Evolutionary conservation across 2,888 invertebrate species (phyloP), one percentile per base, ranked within the genome.

Genomic region (Apeira syringaria): DNA sequence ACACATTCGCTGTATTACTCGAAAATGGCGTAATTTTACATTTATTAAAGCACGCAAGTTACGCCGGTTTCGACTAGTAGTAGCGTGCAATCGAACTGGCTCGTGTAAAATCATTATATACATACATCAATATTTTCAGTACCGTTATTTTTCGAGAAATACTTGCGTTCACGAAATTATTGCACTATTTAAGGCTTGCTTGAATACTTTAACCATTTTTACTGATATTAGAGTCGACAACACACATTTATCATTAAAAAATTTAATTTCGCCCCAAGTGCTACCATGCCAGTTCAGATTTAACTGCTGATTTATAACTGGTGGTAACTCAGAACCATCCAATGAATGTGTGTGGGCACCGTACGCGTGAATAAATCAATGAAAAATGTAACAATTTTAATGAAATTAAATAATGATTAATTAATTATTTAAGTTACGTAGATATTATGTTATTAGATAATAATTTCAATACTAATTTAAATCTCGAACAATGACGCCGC

Each of bases 101-200:
- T 68, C 61, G 51, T 64, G 56, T 56, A 47, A 50, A 62, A 62
- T 60, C 87, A 78, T 82, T 88, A 88, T 88, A 87, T 88, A 87
- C 88, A 88, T 78, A 87, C 74, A 86, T 80, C 72, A 74, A 75
- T 69, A 74, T 63, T 64, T 62, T 67, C 53, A 59, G 59, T 59
- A 61, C 55, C 45, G 46, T 52, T 43, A 13, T 44, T 46, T 50
- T 50, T 58, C 57, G 53, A 53, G 46, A 49, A 55, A 18, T 42
- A 42, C 37, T 7, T 28, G 25, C 39, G 47, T 41, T 46, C 32
- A 48, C 53, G 43, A 34, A 34, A 50, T 58, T 59, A 67, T 68
- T 69, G 64, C 69, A 70, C 59, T 53, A 49, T 50, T 34, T 42
- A 33, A 49, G 45, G 49, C 52, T 42, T 37, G 42, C 28, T 34